Evolutionary conservation across 2,797 vertebrate species (phyloP).

Genomic region (Peromyscus melanophrys): DNA sequence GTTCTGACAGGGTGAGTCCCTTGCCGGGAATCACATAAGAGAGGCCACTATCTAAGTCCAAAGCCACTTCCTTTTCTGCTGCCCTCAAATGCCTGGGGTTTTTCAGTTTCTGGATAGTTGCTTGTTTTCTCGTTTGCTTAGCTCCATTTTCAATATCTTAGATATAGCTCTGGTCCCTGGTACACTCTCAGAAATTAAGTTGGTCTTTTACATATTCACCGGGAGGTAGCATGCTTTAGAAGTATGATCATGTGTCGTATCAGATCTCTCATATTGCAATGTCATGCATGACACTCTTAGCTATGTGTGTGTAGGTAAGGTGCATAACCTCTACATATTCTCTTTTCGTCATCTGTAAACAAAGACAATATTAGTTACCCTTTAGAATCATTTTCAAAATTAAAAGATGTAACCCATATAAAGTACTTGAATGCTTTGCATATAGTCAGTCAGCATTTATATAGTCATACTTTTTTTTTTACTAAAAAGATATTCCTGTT

Average conservation of each 20-base stretch:
- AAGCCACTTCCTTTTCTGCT: background rate
- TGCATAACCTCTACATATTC: slow-evolving; percentile 8
- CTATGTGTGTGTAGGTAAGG: background rate
- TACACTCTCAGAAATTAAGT: slow-evolving; percentile 29
- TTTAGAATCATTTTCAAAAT: slow-evolving; percentile 59
- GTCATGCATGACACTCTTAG: background rate
- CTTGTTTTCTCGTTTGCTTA: slow-evolving; percentile 7
- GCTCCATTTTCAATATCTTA: slow-evolving; percentile 55
- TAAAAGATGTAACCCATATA: background rate
- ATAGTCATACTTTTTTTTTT: slow-evolving; percentile 2
- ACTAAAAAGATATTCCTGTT: background rate
- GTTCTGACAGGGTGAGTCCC: background rate
- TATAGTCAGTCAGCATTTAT: slow-evolving; percentile 6
- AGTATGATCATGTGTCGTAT: background rate
- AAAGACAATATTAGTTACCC: slow-evolving; percentile 35
- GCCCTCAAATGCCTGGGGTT: background rate
- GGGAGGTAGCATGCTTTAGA: background rate
- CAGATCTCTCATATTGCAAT: slow-evolving; percentile 17
- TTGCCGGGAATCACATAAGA: background rate
- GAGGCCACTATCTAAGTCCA: background rate
- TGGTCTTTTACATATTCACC: slow-evolving; percentile 36
- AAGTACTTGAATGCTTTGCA: slow-evolving; percentile 16
- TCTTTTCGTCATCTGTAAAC: slow-evolving; percentile 32
- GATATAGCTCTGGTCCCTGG: slow-evolving; percentile 22
- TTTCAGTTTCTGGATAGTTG: slow-evolving; percentile 15